Evolutionary conservation across 2,797 vertebrate genomes (phyloP), one percentile per base, ranked within the genome.

Genomic region (Tauraco hartlaubi): DNA sequence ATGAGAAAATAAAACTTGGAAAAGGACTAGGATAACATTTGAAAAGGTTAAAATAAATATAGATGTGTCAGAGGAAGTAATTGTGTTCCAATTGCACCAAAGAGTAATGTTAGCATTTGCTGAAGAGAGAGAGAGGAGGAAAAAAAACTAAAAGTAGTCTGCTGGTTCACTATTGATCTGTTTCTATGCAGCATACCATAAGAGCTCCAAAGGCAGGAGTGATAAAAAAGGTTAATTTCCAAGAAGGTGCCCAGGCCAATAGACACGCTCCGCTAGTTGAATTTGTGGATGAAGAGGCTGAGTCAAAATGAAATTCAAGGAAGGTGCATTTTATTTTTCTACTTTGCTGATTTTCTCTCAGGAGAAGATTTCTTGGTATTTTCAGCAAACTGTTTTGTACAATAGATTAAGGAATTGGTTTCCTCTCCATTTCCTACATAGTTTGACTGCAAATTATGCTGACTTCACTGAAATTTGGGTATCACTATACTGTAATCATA

Each of bases 211-310:
- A 99, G 97, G 97, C 98, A 0, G 99, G 99, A 7, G 98, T 98
- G 8, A 98, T 99, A 78, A 99, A 98, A 97, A 99, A 98, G 85
- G 99, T 99, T 43, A 96, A 99, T 97, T 99, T 98, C 97, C 98
- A 93, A 75, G 99, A 99, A 97, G 99, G 99, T 46, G 98, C 99
- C 19, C 99, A 99, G 97, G 99, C 98, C 78, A 98, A 94, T 56
- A 98, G 99, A 33, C 99, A 99, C 0, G 98, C 99, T 29, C 82
- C 98, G 0, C 96, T 99, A 7, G 98, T 99, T 5, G 98, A 99
- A 73, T 98, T 99, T 49, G 58, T 98, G 94, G 98, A 99, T 72
- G 99, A 99, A 86, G 98, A 96, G 52, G 74, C 49, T 0, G 78
- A 95, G 46, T 90, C 94, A 35, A 85, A 98, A 52, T 98, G 92